Conservation (phyloP, 2,113 vertebrate species). For the Connochaetes taurinus region DNA sequence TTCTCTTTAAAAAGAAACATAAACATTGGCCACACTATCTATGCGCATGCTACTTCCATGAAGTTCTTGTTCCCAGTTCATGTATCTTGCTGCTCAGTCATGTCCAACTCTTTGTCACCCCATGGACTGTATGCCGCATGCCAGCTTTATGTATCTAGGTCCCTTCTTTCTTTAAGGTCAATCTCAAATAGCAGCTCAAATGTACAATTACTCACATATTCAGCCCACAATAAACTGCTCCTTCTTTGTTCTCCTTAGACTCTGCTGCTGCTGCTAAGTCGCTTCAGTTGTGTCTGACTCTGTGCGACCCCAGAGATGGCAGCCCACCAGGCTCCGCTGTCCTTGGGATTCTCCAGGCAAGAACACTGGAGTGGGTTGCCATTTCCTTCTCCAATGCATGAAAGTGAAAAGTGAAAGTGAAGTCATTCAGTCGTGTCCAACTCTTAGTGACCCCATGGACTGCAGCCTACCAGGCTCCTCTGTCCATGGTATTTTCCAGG, state of each 20-base stretch:
- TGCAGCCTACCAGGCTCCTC: no score
- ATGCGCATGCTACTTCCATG: background rate
- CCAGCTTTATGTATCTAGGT: background rate
- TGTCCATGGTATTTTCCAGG: no score
- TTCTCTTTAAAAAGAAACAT: background rate
- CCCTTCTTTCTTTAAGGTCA: background rate
- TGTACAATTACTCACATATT: background rate
- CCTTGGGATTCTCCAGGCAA: no score
- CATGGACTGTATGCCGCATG: background rate
- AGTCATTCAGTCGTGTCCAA: no score
- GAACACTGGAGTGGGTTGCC: no score
- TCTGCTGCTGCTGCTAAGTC: background rate
- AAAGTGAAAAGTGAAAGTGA: no score
- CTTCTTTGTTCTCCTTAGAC: background rate
- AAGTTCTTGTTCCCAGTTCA: background rate
- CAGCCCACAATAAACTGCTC: background rate
- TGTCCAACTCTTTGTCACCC: background rate
- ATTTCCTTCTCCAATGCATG: no score
- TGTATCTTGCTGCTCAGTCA: background rate
- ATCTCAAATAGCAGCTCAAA: background rate
- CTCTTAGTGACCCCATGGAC: no score
- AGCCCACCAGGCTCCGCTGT: no score
- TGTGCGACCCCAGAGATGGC: no score
- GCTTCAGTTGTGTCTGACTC: no score
- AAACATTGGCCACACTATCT: background rate